Conservation (phyloP, 2,888 invertebrate species). For the Tricholauxania praeusta region DNA sequence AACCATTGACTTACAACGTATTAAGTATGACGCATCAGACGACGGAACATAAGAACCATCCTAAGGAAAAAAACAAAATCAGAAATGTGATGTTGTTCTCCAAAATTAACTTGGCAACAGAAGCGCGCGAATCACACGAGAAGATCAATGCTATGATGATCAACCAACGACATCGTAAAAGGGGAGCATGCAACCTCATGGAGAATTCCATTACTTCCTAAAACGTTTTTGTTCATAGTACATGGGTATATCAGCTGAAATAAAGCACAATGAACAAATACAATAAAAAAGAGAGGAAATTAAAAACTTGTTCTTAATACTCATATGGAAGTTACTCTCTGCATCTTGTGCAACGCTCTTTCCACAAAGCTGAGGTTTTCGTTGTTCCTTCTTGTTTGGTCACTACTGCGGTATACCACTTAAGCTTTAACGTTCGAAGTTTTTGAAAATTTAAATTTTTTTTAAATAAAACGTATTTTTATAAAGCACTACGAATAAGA, state of each 20-base stretch:
- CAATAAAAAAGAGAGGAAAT: neutral
- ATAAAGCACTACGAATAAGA: neutral
- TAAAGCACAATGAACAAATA: too few species aligned
- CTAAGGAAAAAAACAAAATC: conserved; percentile 11
- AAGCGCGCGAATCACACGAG: neutral
- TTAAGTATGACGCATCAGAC: conserved; percentile 40
- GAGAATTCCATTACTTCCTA: conserved; percentile 26
- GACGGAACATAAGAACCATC: neutral
- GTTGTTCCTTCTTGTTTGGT: neutral
- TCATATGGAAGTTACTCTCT: neutral
- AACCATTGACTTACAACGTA: conserved; percentile 33
- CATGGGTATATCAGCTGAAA: neutral
- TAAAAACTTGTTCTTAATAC: conserved; percentile 22
- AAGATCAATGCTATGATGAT: neutral
- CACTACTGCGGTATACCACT: neutral
- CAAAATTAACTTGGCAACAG: conserved; percentile 17
- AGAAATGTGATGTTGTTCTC: neutral
- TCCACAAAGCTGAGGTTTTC: conserved; percentile 9
- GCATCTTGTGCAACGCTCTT: neutral
- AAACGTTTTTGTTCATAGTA: conserved; percentile 11
- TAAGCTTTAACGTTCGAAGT: conserved; percentile 7
- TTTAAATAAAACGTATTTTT: conserved; percentile 17
- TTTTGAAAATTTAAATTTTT: conserved; percentile 27
- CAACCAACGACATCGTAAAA: neutral
- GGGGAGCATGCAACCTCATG: neutral